Percentiles rank a stretch among this genome's conserved stretches.
phyloP scores from a whole-genome alignment of 2,113 vertebrate species.

The Odocoileus hemionus region DNA sequence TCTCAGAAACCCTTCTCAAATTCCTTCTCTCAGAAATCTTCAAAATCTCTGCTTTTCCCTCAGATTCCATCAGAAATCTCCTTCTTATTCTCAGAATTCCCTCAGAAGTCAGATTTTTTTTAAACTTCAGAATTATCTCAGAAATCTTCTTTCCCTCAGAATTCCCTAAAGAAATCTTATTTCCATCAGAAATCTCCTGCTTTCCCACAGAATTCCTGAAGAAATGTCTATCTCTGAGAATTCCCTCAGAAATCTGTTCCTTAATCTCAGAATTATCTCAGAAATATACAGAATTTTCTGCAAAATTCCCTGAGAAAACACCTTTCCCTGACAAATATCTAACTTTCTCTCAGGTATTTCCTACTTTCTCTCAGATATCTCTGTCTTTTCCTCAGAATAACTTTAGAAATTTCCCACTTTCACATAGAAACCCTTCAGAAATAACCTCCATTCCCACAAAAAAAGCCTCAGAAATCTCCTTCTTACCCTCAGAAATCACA shows the following conservation, averaged over 20 bases:
- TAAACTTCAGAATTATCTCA: not conserved
- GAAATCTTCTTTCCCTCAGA: not conserved
- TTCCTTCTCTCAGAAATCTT: not conserved
- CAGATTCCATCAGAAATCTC: not conserved
- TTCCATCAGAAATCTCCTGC: not conserved
- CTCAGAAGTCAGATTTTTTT: not conserved
- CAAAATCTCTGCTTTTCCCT: not conserved
- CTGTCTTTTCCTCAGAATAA: not conserved
- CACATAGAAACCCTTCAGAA: not conserved
- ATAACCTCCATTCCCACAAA: not conserved
- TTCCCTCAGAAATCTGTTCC: not conserved
- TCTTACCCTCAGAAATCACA: not conserved
- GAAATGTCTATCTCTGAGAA: not conserved
- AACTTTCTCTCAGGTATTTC: not conserved
- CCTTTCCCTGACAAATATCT: not conserved
- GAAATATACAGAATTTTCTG: not conserved
- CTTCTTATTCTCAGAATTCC: not conserved
- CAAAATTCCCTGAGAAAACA: not conserved
- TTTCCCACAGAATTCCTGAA: not conserved
- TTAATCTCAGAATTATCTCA: not conserved
- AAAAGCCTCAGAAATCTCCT: not conserved
- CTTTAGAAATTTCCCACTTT: not conserved
- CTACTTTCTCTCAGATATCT: not conserved
- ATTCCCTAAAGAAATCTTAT: not conserved
- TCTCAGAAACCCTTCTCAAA: not conserved